These are phyloP conservation scores for Aythya baeri DNA, from an alignment of 2,113 vertebrate genomes.

Conservation along the genomic window DNA sequence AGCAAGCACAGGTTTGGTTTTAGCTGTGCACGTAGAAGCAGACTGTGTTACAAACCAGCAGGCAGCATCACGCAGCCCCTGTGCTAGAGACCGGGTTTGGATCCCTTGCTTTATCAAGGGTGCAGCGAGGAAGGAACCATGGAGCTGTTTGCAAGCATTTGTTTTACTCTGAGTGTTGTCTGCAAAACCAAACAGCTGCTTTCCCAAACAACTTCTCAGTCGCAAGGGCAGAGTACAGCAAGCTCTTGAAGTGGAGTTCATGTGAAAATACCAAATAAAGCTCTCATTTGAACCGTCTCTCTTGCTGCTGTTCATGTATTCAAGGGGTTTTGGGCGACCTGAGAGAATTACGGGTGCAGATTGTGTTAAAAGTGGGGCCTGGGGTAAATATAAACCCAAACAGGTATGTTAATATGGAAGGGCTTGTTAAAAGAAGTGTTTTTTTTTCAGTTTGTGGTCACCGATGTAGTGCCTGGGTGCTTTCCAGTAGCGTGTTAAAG, in stretches of 20 bases:
- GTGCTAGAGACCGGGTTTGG: neutral
- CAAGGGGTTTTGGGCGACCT: neutral
- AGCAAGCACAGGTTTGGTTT: neutral
- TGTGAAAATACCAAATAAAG: slow-evolving; percentile 37
- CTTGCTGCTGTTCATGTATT: fast-evolving
- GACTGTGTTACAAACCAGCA: neutral
- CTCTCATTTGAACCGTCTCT: neutral
- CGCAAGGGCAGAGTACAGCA: neutral
- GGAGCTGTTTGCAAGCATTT: neutral
- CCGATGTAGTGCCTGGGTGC: neutral
- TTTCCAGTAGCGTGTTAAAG: neutral
- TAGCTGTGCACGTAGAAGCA: neutral
- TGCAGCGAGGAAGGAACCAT: neutral
- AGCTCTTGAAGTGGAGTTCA: neutral
- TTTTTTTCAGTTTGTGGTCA: neutral
- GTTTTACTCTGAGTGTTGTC: neutral
- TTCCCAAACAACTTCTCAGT: neutral
- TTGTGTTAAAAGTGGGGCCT: neutral
- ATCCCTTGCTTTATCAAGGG: neutral
- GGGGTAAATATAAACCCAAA: neutral
- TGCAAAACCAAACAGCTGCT: neutral
- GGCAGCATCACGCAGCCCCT: neutral
- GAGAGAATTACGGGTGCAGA: neutral
- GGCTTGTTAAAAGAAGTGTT: neutral
- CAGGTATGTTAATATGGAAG: neutral